A percentile compares a stretch with the other conserved stretches of the same genome.
phyloP scores from a whole-genome alignment of 2,888 invertebrate genomes.

The Lasius fuliginosus region DNA sequence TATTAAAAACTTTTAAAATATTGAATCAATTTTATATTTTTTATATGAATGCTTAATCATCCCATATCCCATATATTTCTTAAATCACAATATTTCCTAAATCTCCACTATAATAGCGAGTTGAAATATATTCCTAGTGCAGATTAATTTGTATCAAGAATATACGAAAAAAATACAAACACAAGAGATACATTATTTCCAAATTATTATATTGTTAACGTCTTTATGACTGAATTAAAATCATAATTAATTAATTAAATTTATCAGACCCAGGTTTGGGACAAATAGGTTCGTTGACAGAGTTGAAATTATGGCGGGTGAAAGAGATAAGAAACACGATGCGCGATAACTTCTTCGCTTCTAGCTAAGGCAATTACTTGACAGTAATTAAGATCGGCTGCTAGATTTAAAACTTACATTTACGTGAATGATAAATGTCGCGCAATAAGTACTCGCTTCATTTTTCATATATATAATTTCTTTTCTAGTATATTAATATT shows the following conservation, averaged over 20 bases:
- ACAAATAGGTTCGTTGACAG: constrained; percentile 17
- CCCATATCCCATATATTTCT: too few species aligned
- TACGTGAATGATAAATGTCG: background rate
- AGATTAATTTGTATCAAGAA: too few species aligned
- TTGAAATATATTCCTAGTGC: too few species aligned
- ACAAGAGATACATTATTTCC: background rate
- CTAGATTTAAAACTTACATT: constrained; percentile 33
- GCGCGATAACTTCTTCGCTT: constrained; percentile 31
- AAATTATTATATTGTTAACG: background rate
- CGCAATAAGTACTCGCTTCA: background rate
- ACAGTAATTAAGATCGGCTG: constrained; percentile 40
- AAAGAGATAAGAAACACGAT: constrained; percentile 41
- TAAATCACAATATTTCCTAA: too few species aligned
- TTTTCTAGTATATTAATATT: background rate
- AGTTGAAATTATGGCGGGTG: background rate
- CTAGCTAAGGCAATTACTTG: constrained; percentile 27
- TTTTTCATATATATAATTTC: background rate
- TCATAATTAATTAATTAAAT: constrained; percentile 33
- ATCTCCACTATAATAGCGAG: too few species aligned
- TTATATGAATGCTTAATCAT: too few species aligned
- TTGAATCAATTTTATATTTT: too few species aligned
- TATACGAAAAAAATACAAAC: background rate
- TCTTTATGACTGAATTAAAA: background rate
- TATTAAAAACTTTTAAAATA: too few species aligned
- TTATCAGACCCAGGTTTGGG: background rate